These are phyloP conservation scores for Sarotherodon lohbergeri DNA, from an alignment of 2,113 vertebrate genomes.

Conservation along the genomic window DNA sequence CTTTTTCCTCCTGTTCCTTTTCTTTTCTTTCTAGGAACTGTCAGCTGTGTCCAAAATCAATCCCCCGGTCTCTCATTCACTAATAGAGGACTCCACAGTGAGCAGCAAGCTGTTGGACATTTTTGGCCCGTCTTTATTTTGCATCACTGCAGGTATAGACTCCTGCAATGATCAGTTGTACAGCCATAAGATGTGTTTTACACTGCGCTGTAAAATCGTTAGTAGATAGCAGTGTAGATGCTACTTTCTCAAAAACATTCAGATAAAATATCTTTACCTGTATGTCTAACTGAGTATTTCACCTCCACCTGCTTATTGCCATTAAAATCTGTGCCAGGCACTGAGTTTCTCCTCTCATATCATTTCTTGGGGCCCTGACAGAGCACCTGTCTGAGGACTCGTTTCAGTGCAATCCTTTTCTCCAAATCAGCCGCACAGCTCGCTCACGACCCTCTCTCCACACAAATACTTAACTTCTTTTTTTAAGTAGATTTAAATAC, in stretches of 20 bases:
- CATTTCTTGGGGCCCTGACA: not conserved
- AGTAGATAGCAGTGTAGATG: not conserved
- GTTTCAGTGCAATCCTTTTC: not conserved
- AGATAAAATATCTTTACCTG: not conserved
- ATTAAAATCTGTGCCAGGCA: not conserved
- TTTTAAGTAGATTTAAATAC: not conserved
- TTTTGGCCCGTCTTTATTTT: not conserved
- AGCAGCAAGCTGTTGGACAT: not conserved
- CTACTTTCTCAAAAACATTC: not conserved
- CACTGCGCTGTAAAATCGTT: not conserved
- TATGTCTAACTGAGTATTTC: not conserved
- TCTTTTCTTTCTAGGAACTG: not conserved
- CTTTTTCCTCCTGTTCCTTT: not conserved
- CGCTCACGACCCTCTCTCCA: not conserved
- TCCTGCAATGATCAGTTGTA: not conserved
- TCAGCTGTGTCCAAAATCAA: not conserved
- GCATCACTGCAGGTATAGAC: not conserved
- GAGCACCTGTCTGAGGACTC: not conserved
- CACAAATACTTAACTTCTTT: not conserved
- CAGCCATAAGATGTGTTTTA: not conserved
- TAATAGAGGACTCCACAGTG: not conserved
- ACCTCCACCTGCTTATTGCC: not conserved
- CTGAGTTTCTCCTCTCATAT: not conserved
- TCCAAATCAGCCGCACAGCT: not conserved
- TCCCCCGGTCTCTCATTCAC: not conserved